phyloP scores from a whole-genome alignment of 2,797 vertebrate species.

The Aselliscus stoliczkanus region DNA sequence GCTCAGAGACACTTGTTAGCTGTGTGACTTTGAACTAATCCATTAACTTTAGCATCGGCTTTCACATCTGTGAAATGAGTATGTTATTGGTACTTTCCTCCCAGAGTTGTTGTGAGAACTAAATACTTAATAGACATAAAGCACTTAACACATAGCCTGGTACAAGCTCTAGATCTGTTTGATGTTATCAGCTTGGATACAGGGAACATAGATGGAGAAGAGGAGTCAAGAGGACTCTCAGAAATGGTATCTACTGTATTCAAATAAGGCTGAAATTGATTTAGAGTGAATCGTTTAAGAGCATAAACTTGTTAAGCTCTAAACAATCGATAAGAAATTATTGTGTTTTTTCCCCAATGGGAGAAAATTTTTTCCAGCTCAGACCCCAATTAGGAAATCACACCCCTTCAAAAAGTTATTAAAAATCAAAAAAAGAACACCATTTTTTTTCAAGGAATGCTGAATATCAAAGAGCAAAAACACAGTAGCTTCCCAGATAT shows the following conservation, averaged over 20 bases:
- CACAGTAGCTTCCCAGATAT: not conserved
- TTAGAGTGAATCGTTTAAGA: not conserved
- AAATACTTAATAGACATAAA: not conserved
- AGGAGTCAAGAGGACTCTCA: not conserved
- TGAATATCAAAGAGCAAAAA: not conserved
- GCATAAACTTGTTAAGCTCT: not conserved
- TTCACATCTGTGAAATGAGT: not conserved
- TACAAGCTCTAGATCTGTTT: not conserved
- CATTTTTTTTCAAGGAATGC: not conserved
- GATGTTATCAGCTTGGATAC: not conserved
- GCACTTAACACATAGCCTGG: not conserved
- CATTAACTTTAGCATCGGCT: not conserved
- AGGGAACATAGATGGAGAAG: not conserved
- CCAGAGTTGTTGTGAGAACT: not conserved
- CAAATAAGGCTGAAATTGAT: not conserved
- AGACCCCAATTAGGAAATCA: not conserved
- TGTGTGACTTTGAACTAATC: not conserved
- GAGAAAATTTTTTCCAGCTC: not conserved
- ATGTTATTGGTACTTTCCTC: not conserved
- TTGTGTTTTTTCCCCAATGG: not conserved
- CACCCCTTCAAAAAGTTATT: not conserved
- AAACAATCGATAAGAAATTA: not conserved
- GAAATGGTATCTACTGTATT: not conserved
- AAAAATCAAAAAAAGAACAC: not conserved
- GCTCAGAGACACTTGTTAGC: not conserved